Conservation (phyloP, 2,113 vertebrate genomes). For the Amia ocellicauda region DNA sequence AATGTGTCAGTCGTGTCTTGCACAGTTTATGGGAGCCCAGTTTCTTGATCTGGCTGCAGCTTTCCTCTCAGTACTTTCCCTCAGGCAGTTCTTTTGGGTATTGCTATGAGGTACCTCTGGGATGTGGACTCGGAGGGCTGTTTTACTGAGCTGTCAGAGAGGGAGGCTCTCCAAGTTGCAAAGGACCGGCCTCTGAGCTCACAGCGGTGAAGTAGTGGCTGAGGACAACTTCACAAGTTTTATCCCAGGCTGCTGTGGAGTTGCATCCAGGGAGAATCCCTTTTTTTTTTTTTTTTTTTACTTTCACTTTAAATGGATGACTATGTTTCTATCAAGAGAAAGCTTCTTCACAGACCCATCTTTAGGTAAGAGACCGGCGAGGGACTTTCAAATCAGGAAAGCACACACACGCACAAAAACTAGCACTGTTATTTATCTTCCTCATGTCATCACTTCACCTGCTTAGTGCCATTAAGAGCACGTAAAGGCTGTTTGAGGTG, state of each 20-base stretch:
- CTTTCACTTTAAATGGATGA: constrained; percentile 79
- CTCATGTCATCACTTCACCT: too few species aligned
- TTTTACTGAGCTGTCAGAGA: constrained; percentile 70
- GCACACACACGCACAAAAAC: too few species aligned
- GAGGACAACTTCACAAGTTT: constrained; percentile 54
- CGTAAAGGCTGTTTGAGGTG: not conserved
- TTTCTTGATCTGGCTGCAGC: constrained; percentile 46
- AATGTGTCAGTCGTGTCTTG: constrained; percentile 51
- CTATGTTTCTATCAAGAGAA: constrained; percentile 84
- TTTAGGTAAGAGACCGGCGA: constrained; percentile 75
- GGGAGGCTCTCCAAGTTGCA: constrained; percentile 65
- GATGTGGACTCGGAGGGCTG: constrained; percentile 80
- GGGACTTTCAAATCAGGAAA: not conserved
- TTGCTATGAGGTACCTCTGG: constrained; percentile 58
- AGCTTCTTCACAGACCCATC: constrained; percentile 84
- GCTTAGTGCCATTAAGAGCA: not conserved
- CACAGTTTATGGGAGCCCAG: constrained; percentile 32
- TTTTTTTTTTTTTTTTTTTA: constrained; percentile 18
- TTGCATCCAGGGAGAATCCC: constrained; percentile 62
- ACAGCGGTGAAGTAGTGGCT: constrained; percentile 45
- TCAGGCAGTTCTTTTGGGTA: constrained; percentile 58
- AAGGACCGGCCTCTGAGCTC: not conserved
- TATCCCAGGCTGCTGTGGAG: constrained; percentile 55
- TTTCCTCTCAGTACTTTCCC: constrained; percentile 52
- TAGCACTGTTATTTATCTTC: too few species aligned